Base-by-base conservation (phyloP, 2,888 invertebrate species). In the Malthinus seriepunctatus region DNA sequence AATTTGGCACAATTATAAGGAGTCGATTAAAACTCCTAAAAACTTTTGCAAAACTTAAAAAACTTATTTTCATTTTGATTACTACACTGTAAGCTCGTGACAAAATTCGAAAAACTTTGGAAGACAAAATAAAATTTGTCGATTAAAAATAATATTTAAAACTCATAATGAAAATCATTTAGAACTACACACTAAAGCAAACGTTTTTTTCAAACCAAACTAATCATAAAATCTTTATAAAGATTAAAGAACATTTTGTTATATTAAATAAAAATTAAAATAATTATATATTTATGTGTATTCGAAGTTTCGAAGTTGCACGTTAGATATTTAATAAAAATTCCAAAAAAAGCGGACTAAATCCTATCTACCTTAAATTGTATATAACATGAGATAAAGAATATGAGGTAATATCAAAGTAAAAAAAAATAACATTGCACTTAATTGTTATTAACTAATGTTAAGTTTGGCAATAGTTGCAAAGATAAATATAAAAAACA, bases 391-490 rank as follows among this genome's bases (percentile, higher is more conserved):
- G 63, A 65, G 63, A 63, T 65, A 60, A 59, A 62, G 62, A 62
- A 61, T 55, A 74, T 77, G 76, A 77, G 76, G 76, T 77, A 77
- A 75, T 73, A 75, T 71, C 67, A 72, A 71, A 69, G 64, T 69
- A 66, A 60, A 63, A 42, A 58, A 67, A 72, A 69, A 70, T 71
- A 74, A 73, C 73, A 77, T 76, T 76, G 76, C 76, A 76, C 76
- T 77, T 76, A 74, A 69, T 55, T 45, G 39, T 52, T 60, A 61
- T 56, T 15, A 57, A 57, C 61, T 61, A 61, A 56, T 53, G 42
- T 54, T 64, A 63, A 75, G 74, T 76, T 77, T 77, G 76, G 75
- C 76, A 76, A 76, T 73, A 73, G 67, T 67, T 66, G 63, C 65
- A 64, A 59, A 67, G 50, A 56, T 55, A 53, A 56, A 62, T 54